Base-by-base conservation (phyloP, 1,140 invertebrate genomes). In the Drosophila malerkotliana region DNA sequence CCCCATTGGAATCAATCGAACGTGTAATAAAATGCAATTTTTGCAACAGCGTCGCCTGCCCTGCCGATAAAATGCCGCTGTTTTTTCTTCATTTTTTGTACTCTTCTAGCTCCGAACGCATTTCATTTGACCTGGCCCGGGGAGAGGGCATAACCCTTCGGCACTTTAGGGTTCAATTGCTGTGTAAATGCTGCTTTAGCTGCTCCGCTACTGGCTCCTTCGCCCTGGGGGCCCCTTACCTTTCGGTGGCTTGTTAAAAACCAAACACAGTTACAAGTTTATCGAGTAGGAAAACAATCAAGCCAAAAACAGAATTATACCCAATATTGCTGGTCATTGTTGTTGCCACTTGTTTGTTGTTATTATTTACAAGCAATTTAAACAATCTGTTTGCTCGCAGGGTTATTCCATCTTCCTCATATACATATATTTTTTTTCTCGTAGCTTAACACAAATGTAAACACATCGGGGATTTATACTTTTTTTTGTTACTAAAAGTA, bases 1-100 rank as follows among this genome's bases (percentile, higher is more conserved):
- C 39, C 37, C 24, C 62, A 24, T 47, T 68, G 58, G 76, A 85
- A 85, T 85, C 82, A 85, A 85, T 85, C 77, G 82, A 85, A 85
- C 78, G 82, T 85, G 59, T 87, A 87, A 87, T 85, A 85, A 85
- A 85, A 87, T 87, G 82, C 82, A 87, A 78, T 87, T 87, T 87
- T 79, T 62, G 81, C 69, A 71, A 28, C 34, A 34, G 28, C 57
- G 60, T 72, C 80, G 64, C 49, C 64, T 59, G 53, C 48, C 62
- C 48, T 51, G 57, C 48, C 47, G 47, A 64, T 67, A 67, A 67
- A 60, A 44, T 32, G 5, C 14, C 15, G 28, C 41, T 21, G 44
- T 67, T 51, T 67, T 51, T 52, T 8, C 26, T 21, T 30, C 34
- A 6, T 28, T 49, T 51, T 34, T 32, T 56, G 32, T 15, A 4